Evolutionary conservation across 2,113 vertebrate genomes (phyloP).

Genomic region (Saimiri boliviensis): DNA sequence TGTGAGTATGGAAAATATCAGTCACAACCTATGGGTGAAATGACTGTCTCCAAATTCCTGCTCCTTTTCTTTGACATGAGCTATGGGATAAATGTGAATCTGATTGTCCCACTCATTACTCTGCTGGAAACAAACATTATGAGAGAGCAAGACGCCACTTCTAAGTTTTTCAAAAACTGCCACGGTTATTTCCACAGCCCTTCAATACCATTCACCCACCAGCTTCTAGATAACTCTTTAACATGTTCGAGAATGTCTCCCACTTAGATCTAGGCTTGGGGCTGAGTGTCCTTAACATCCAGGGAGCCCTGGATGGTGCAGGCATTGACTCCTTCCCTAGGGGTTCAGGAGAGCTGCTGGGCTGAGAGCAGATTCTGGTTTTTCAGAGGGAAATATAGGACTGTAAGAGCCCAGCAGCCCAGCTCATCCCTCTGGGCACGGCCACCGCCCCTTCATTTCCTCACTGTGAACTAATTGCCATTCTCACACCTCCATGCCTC

Average conservation of each 20-base stretch:
- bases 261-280: rapidly evolving
- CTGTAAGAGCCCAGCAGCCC: rapidly evolving
- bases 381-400: rapidly evolving
- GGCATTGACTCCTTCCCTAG: background rate
- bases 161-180: background rate
- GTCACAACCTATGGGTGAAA: background rate
- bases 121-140: background rate
- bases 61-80: background rate
- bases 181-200: background rate
- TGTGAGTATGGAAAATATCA: background rate
- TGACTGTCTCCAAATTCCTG: background rate
- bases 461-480: rapidly evolving
- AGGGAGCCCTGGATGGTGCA: rapidly evolving
- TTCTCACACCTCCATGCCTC: background rate
- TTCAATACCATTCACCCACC: background rate
- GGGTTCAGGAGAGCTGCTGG: background rate
- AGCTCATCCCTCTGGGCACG: background rate
- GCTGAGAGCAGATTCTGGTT: background rate
- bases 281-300: background rate
- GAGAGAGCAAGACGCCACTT: background rate
- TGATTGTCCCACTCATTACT: background rate
- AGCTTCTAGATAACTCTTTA: background rate
- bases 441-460: rapidly evolving
- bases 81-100: background rate
- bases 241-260: background rate